Evolutionary conservation across 2,113 vertebrate species (phyloP).

Genomic region (Anhinga anhinga): DNA sequence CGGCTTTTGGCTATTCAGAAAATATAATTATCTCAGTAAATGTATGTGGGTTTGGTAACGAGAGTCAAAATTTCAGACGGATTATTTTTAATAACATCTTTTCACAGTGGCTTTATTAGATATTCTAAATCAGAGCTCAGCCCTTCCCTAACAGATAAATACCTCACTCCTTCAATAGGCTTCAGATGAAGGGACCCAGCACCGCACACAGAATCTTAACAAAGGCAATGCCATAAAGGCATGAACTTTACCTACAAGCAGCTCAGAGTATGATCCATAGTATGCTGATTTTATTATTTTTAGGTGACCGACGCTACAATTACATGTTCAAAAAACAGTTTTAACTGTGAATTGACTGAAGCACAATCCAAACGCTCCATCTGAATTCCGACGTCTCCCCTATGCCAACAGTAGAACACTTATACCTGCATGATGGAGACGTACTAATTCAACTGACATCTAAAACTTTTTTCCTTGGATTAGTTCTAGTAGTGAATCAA

Average conservation of each 20-base stretch:
- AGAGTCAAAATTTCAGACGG: not conserved
- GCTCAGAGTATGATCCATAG: not conserved
- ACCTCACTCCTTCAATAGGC: not conserved
- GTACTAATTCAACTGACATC: not conserved
- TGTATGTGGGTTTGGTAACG: not conserved
- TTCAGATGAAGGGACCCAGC: not conserved
- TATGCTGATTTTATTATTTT: not conserved
- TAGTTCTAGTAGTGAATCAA: not conserved
- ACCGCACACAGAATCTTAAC: not conserved
- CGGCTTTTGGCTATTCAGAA: not conserved
- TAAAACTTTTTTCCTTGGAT: not conserved
- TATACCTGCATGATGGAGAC: not conserved
- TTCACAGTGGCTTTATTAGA: not conserved
- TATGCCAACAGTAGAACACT: not conserved
- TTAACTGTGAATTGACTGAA: not conserved
- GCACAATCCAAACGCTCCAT: not conserved
- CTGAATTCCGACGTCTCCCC: not conserved
- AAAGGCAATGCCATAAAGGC: not conserved
- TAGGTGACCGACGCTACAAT: not conserved
- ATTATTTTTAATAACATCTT: constrained; percentile 46
- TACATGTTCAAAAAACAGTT: not conserved
- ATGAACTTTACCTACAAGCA: not conserved
- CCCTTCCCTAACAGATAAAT: not conserved
- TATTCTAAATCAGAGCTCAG: not conserved
- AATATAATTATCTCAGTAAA: constrained; percentile 16